Percentiles rank a stretch among this genome's conserved stretches.
Evolutionary conservation across 2,888 invertebrate genomes (phyloP).

Genomic region (Drosophila merina): DNA sequence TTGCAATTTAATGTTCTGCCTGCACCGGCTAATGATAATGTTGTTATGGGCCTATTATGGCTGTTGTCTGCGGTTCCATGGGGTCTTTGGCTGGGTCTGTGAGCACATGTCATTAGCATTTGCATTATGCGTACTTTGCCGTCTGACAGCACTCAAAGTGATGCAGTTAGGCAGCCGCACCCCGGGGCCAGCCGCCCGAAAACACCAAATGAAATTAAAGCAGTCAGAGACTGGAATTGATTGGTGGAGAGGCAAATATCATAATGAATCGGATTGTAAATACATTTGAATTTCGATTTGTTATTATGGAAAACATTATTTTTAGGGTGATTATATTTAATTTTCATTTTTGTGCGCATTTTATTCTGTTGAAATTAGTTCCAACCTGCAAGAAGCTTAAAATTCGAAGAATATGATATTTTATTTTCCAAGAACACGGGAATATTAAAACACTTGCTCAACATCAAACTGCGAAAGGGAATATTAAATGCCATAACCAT

Average conservation of each 20-base stretch:
- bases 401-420: too few relatives aligned
- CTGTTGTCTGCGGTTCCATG: constrained; percentile 41
- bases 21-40: constrained; percentile 67
- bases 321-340: too few relatives aligned
- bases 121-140: constrained; percentile 44
- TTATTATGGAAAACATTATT: too few relatives aligned
- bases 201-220: constrained; percentile 34
- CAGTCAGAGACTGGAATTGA: constrained; percentile 8
- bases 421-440: too few relatives aligned
- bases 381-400: too few relatives aligned
- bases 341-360: too few relatives aligned
- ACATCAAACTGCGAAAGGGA: background rate
- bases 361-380: too few relatives aligned
- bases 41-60: constrained; percentile 68
- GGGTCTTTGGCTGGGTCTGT: background rate
- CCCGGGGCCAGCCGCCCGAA: background rate
- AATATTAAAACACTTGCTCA: background rate
- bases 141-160: constrained; percentile 48
- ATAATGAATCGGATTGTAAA: background rate
- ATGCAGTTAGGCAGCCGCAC: constrained; percentile 21
- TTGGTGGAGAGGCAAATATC: background rate
- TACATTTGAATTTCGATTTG: background rate
- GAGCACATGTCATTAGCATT: constrained; percentile 64
- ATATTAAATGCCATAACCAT: background rate
- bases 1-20: constrained; percentile 64